Percentiles rank a stretch among this genome's conserved stretches.
Conservation (phyloP, 2,113 vertebrate genomes). For the Meleagris gallopavo region DNA sequence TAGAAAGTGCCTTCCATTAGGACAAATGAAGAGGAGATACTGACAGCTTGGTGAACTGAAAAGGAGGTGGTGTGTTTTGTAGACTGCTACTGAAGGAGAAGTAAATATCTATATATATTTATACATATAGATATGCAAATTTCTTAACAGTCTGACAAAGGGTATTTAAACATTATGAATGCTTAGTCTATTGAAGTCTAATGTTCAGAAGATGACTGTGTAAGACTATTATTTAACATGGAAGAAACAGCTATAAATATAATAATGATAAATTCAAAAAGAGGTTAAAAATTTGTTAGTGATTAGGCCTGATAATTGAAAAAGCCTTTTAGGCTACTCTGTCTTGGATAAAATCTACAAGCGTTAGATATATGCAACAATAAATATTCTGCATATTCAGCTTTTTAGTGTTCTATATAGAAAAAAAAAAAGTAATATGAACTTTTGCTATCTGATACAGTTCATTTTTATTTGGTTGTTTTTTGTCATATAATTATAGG, state of each 20-base stretch:
- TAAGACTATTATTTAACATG: neutral
- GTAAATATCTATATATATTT: neutral
- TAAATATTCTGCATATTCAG: neutral
- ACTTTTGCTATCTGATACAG: neutral
- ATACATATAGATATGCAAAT: neutral
- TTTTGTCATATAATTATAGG: neutral
- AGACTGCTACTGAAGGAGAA: neutral
- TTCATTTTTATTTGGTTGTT: neutral
- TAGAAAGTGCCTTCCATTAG: neutral
- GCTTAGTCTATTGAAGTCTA: neutral
- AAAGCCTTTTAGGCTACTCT: neutral
- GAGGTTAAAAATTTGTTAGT: neutral
- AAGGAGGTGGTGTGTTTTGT: neutral
- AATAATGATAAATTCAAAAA: neutral
- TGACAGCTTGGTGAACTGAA: neutral
- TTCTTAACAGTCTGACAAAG: neutral
- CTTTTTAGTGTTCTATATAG: neutral
- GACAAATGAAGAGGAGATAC: neutral
- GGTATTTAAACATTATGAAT: neutral
- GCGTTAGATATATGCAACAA: neutral
- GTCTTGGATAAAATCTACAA: neutral
- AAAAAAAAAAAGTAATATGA: neutral
- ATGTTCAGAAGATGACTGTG: neutral
- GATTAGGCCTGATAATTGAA: neutral
- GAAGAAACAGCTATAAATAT: neutral